These are phyloP conservation scores for Beris morrisii DNA, from an alignment of 2,888 invertebrate species.

Conservation along the genomic window DNA sequence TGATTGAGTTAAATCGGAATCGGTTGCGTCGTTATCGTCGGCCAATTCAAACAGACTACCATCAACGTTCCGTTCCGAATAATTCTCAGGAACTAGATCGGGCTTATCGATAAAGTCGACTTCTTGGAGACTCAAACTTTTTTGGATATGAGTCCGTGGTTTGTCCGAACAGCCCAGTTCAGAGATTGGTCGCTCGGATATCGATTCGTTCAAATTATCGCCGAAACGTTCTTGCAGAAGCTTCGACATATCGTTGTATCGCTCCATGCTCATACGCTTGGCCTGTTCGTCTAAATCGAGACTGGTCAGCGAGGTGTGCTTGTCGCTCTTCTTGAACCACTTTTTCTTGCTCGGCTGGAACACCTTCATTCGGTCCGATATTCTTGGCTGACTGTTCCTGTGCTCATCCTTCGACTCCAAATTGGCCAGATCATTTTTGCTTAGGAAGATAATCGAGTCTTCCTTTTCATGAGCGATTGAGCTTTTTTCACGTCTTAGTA, in stretches of 20 bases:
- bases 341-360: constrained; percentile 63
- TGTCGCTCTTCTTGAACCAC: constrained; percentile 62
- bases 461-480: constrained; percentile 62
- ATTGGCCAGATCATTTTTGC: constrained; percentile 67
- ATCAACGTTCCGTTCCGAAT: constrained; percentile 12
- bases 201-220: constrained; percentile 43
- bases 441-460: constrained; percentile 68
- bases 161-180: constrained; percentile 46
- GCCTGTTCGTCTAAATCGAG: constrained; percentile 64
- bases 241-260: constrained; percentile 73
- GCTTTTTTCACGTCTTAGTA: constrained; percentile 54
- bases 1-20: constrained; percentile 8
- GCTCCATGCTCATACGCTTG: constrained; percentile 69
- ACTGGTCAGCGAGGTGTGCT: constrained; percentile 45
- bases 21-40: constrained; percentile 12
- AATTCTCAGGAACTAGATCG: constrained; percentile 46
- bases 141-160: constrained; percentile 47
- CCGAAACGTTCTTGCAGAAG: constrained; percentile 70
- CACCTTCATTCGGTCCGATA: constrained; percentile 55
- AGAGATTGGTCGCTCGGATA: constrained; percentile 34
- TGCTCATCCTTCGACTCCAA: constrained; percentile 57
- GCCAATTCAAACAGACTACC: constrained; percentile 15
- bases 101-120: constrained; percentile 52
- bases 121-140: constrained; percentile 54
- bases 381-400: constrained; percentile 12